Conservation (phyloP, 2,113 vertebrate genomes). For the Alligator sinensis region DNA sequence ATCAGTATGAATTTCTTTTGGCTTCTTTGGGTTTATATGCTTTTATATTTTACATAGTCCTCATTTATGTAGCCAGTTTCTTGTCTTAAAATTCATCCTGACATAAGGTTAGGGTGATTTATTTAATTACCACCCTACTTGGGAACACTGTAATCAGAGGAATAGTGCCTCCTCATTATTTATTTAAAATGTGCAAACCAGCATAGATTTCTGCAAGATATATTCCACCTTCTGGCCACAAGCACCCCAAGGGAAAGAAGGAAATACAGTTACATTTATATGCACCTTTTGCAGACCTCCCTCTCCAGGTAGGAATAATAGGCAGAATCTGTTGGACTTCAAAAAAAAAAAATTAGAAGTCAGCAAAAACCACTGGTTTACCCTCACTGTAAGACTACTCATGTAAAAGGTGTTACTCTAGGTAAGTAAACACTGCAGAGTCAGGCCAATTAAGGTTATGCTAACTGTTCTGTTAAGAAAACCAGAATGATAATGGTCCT, state of each 20-base stretch:
- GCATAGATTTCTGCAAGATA: neutral
- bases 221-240: neutral
- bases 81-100: neutral
- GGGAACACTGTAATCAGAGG: neutral
- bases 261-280: neutral
- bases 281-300: neutral
- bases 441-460: neutral
- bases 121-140: neutral
- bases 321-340: neutral
- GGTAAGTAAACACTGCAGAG: neutral
- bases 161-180: conserved; percentile 17
- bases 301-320: rapidly evolving
- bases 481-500: rapidly evolving
- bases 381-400: neutral
- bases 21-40: neutral
- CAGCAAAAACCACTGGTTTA: neutral
- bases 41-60: neutral
- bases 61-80: neutral
- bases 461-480: rapidly evolving
- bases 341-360: neutral
- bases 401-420: rapidly evolving
- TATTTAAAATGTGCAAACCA: neutral
- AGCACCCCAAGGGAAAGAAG: neutral
- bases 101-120: neutral
- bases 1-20: rapidly evolving